phyloP scores from a whole-genome alignment of 2,797 vertebrate species.

The Chaunax sp. region DNA sequence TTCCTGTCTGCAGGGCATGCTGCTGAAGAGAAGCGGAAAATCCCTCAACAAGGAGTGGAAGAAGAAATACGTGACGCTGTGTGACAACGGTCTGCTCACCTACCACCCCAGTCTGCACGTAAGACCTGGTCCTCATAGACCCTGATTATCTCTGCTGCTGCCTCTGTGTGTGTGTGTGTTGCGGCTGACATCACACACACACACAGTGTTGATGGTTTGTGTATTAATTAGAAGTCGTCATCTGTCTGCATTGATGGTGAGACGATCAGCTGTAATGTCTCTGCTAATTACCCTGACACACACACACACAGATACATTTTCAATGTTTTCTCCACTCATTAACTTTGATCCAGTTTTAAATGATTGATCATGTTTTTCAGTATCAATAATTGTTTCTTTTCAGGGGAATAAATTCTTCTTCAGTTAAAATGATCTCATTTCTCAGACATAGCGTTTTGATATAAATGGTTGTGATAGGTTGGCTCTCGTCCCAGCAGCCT shows the following conservation, averaged over 20 bases:
- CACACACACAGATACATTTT: slow-evolving; percentile 17
- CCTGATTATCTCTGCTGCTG: slow-evolving; percentile 50
- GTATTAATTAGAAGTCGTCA: slow-evolving; percentile 73
- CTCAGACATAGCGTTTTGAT: too few species aligned
- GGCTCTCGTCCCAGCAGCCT: too few species aligned
- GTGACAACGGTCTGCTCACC: slow-evolving; percentile 95
- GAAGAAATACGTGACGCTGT: slow-evolving; percentile 97
- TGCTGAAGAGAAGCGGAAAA: slow-evolving; percentile 95
- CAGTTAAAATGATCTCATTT: too few species aligned
- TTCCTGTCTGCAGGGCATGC: slow-evolving; percentile 88
- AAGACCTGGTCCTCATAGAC: slow-evolving; percentile 69
- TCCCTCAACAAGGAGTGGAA: slow-evolving; percentile 99
- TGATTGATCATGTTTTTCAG: too few species aligned
- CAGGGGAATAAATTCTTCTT: too few species aligned
- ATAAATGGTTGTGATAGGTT: too few species aligned
- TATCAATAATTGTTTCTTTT: too few species aligned
- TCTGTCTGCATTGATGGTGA: slow-evolving; percentile 66
- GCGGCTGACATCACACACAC: background rate
- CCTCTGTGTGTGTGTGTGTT: background rate
- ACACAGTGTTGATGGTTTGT: slow-evolving; percentile 48
- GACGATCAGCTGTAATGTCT: slow-evolving; percentile 73
- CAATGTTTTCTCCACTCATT: too few species aligned
- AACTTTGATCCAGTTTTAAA: background rate
- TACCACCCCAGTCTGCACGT: slow-evolving; percentile 98
- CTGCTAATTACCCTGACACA: slow-evolving; percentile 67